Conservation (phyloP, 2,888 invertebrate species). For the Melinopterus prodromus region DNA sequence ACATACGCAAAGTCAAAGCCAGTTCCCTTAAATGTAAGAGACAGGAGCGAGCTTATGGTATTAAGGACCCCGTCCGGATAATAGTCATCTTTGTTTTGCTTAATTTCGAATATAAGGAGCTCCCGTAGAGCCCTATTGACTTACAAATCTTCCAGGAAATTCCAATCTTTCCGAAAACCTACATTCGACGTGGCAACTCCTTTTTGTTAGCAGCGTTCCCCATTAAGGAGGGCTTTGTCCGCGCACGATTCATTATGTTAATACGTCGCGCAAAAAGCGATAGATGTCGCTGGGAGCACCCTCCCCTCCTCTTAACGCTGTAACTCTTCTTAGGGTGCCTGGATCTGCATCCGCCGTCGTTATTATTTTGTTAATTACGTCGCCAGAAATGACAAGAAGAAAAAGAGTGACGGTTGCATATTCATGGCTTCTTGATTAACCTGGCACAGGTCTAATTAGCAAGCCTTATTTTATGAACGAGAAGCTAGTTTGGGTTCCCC, state of each 20-base stretch:
- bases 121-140: conserved; percentile 16
- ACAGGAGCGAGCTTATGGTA: too few relatives aligned
- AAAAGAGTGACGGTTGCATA: neutral
- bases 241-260: conserved; percentile 24
- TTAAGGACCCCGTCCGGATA: too few relatives aligned
- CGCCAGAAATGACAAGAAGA: neutral
- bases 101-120: conserved; percentile 6
- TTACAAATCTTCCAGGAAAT: conserved; percentile 11
- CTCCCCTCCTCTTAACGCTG: neutral
- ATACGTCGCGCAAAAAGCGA: conserved; percentile 15
- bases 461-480: neutral
- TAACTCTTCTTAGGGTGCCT: conserved; percentile 18
- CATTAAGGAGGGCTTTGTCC: conserved; percentile 21
- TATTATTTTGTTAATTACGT: conserved; percentile 20
- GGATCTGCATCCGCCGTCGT: conserved; percentile 18
- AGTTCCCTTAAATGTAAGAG: too few relatives aligned
- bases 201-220: conserved; percentile 14
- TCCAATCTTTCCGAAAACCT: conserved; percentile 14
- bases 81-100: neutral
- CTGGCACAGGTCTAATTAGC: neutral
- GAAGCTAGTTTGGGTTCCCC: too few relatives aligned
- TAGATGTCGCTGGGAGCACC: neutral
- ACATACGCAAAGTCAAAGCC: too few relatives aligned
- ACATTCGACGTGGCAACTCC: conserved; percentile 5
- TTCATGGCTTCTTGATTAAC: neutral